Base-by-base conservation (phyloP, 2,113 vertebrate species). In the Colossoma macropomum region DNA sequence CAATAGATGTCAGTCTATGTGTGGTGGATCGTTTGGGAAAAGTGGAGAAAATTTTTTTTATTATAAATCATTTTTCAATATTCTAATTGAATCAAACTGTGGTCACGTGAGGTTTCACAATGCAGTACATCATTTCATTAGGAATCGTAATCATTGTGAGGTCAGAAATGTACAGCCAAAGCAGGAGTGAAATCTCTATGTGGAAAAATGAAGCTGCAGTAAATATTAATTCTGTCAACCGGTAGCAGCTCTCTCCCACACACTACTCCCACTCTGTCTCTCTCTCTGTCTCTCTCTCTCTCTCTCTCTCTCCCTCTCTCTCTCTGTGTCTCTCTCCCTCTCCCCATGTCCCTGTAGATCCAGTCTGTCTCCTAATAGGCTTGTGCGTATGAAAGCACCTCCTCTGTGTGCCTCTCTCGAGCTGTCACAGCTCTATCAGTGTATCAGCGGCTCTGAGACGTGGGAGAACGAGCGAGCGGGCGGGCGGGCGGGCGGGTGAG, bases 401-500 rank as follows among this genome's bases (percentile, higher is more conserved):
- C 25, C 10, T 70, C 77, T 60, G 82, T 81, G n/a, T 52, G 73
- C 70, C 27, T 73, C 84, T 65, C 63, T 4, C 83, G 89, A 74
- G 86, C 89, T 92, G 90, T 93, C 93, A 92, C 83, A 54, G 86
- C 84, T 87, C 76, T 79, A 86, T 83, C 84, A 88, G 81, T 85
- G 54, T 2, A 23, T 56, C 54, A 23, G 54, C 19, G 86, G 77
- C 75, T 86, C 62, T 86, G 73, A 60, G 91, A 87, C 87, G 83
- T 60, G 84, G 84, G 68, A 60, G 80, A 81, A 75, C 9, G 32
- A 68, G 32, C 32, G 25, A 11, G 41, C 4, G 41, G 10, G 41
- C 41, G 41, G 9, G 41, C 41, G 41, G 9, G 41, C 41, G 9
- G 9, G 41, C 41, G 82, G 83, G 68, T 48, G 80, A 80, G 77